These are phyloP conservation scores for Dicranocentrus wangi DNA, from an alignment of 2,888 invertebrate species.

Conservation along the genomic window DNA sequence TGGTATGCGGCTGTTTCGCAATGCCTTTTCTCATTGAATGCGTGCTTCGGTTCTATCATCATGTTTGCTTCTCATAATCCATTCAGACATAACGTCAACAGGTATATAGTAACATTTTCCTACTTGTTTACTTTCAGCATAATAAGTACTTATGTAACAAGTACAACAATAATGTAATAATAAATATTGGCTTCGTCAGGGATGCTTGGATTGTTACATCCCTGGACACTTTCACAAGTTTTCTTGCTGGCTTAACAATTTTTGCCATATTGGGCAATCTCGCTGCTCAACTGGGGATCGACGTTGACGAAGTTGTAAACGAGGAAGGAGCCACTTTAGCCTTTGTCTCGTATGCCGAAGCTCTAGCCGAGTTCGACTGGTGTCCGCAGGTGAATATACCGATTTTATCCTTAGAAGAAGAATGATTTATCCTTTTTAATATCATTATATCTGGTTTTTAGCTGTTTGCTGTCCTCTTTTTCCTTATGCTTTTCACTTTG, in stretches of 20 bases:
- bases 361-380: constrained; percentile 83
- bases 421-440: no score
- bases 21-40: constrained; percentile 82
- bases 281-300: constrained; percentile 79
- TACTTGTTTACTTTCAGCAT: background rate
- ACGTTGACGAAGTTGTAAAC: constrained; percentile 80
- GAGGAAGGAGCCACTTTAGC: constrained; percentile 85
- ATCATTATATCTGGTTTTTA: constrained; percentile 73
- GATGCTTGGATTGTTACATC: constrained; percentile 88
- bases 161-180: background rate
- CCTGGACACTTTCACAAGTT: constrained; percentile 86
- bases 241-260: constrained; percentile 87
- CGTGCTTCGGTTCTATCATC: constrained; percentile 76
- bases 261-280: constrained; percentile 86
- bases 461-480: constrained; percentile 87
- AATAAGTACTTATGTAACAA: background rate
- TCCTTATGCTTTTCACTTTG: constrained; percentile 86
- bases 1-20: constrained; percentile 87
- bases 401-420: no score
- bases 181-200: no score
- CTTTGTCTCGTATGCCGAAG: constrained; percentile 89
- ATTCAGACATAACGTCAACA: constrained; percentile 82
- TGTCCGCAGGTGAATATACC: constrained; percentile 83
- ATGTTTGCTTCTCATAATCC: constrained; percentile 79
- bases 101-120: constrained; percentile 77